Conservation (phyloP, 2,797 vertebrate genomes). For the Propithecus deckenii region DNA sequence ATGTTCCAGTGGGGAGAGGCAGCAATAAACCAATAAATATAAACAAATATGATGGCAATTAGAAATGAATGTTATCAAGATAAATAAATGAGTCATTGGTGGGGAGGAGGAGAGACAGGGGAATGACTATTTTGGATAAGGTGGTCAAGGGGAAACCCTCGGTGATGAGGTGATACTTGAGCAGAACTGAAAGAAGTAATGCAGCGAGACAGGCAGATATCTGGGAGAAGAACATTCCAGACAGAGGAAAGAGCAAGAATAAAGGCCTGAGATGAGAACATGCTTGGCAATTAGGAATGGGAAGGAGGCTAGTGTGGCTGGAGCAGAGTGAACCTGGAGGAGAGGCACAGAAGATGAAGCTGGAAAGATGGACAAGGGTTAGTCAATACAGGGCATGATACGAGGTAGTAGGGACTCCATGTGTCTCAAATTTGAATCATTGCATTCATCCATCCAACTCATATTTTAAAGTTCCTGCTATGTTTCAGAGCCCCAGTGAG, state of each 20-base stretch:
- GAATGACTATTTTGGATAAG: background rate
- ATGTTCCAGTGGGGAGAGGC: background rate
- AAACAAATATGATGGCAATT: background rate
- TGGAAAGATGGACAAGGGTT: background rate
- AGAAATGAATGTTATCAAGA: background rate
- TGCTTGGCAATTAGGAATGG: background rate
- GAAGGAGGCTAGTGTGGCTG: background rate
- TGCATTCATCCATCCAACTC: background rate
- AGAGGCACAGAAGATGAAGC: background rate
- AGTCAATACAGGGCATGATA: background rate
- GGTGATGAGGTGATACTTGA: background rate
- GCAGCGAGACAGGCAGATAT: background rate
- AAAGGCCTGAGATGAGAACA: background rate
- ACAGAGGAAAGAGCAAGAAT: background rate
- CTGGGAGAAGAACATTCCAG: background rate
- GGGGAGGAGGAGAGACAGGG: rapidly evolving
- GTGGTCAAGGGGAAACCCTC: background rate
- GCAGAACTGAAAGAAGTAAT: background rate
- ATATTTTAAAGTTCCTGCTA: background rate
- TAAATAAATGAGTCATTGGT: background rate
- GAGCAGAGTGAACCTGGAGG: background rate
- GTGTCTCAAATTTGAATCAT: background rate
- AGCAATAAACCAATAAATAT: background rate
- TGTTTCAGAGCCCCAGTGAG: no score
- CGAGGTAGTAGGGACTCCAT: background rate